Conservation (phyloP, 2,113 vertebrate genomes). For the Eulemur rufifrons region DNA sequence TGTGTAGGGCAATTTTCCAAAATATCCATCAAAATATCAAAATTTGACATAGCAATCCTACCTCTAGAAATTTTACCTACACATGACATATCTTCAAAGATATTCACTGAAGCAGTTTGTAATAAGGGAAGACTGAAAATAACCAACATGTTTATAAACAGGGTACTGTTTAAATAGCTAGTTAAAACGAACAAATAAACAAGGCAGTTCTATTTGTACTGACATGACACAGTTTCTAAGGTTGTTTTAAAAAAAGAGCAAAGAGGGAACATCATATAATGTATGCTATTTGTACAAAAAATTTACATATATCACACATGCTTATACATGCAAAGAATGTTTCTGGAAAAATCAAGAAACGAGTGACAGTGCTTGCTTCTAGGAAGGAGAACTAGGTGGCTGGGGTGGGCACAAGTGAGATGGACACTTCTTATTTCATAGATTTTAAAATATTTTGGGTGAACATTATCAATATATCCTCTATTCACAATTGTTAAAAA, state of each 20-base stretch:
- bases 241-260: background rate
- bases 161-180: background rate
- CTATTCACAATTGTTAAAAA: background rate
- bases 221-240: background rate
- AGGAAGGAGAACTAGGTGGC: background rate
- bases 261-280: constrained; percentile 15
- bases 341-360: constrained; percentile 22
- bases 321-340: constrained; percentile 10
- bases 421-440: background rate
- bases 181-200: background rate
- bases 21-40: background rate
- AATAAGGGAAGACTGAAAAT: background rate
- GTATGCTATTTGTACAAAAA: background rate
- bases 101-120: background rate
- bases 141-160: background rate
- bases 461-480: constrained; percentile 10
- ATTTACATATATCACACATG: background rate
- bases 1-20: background rate
- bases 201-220: background rate
- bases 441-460: background rate
- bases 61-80: background rate
- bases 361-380: background rate
- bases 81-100: background rate
- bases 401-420: background rate
- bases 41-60: background rate